Percentiles rank a stretch among this genome's conserved stretches.
These are phyloP conservation scores for Coccyzus lansbergi DNA, from an alignment of 2,797 vertebrate species.

Conservation along the genomic window DNA sequence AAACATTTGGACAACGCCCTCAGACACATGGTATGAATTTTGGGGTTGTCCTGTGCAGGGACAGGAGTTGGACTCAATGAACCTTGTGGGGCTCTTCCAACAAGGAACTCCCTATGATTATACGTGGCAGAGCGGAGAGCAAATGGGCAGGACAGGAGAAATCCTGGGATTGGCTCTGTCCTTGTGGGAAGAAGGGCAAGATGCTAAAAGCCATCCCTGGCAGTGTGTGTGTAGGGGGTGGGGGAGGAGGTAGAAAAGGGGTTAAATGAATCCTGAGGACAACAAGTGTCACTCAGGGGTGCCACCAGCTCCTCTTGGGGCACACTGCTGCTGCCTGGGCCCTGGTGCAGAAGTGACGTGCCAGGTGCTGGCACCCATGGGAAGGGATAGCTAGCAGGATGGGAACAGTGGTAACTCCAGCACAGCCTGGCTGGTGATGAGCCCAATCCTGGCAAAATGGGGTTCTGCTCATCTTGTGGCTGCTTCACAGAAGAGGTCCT, in stretches of 20 bases:
- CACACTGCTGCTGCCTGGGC: neutral
- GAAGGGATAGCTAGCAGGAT: neutral
- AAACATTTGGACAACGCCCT: too few species aligned
- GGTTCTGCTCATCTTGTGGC: neutral
- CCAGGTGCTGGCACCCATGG: accelerated
- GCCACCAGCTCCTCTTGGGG: neutral
- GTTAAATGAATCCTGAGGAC: neutral
- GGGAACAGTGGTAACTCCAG: neutral
- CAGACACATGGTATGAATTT: too few species aligned
- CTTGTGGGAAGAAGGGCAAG: neutral
- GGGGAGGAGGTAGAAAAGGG: neutral
- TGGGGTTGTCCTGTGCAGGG: too few species aligned
- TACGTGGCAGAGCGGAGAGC: neutral
- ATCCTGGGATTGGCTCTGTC: neutral
- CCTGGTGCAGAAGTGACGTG: neutral
- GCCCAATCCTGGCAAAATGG: accelerated
- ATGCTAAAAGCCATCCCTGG: neutral
- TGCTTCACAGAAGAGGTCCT: neutral
- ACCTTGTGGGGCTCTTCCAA: too few species aligned
- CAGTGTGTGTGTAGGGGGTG: accelerated
- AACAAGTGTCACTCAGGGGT: neutral
- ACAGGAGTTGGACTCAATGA: too few species aligned
- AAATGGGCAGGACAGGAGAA: neutral
- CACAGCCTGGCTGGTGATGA: accelerated
- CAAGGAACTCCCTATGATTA: too few species aligned